Evolutionary conservation across 37 sponge, comb jelly and placozoan genomes (phyloP), one percentile per base, ranked within the genome.

Genomic region (Aplysina aerophoba): DNA sequence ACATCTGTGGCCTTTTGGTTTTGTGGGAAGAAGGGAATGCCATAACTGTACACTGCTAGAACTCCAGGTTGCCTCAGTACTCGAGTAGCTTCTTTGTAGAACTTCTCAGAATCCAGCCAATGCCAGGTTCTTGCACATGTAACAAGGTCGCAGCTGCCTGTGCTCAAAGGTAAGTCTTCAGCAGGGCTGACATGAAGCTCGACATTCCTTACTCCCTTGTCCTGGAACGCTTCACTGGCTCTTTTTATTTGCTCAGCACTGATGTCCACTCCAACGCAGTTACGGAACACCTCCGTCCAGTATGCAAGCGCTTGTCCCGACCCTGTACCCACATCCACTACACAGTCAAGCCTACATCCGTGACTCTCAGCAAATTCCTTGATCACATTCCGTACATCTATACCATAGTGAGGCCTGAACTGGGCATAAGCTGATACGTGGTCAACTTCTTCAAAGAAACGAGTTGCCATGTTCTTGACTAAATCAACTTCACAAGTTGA

Each of bases 81-180:
- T 35, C 95, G 86, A 12, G 77, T 59, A 13, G 81, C 85, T 64
- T 94, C 95, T 22, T 28, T n/a, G 71, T 85, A 89, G 22, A 14
- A 19, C 36, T 50, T 22, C 0, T 86, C 78, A 17, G 59, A 35
- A 40, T 80, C 81, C 22, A 94, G 30, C 95, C 95, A 94, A 65
- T 94, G 95, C 84, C 80, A 89, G 27, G 95, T 90, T 68, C 92
- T 92, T 22, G 92, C 92, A 53, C 89, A 89, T 0, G 95, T 83
- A 34, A 94, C 75, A n/a, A 89, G 50, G 72, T 94, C 95, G 59
- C 85, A 89, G 0, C 62, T 39, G 0, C 20, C 57, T 41, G 25
- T 24, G 14, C 86, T 72, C 0, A 80, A 16, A n/a, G 92, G 90
- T 4, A 89, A 31, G 16, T 80, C n/a, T 34, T 50, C 71, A 13